Conservation (phyloP, 2,113 vertebrate species). For the Cacatua alba region DNA sequence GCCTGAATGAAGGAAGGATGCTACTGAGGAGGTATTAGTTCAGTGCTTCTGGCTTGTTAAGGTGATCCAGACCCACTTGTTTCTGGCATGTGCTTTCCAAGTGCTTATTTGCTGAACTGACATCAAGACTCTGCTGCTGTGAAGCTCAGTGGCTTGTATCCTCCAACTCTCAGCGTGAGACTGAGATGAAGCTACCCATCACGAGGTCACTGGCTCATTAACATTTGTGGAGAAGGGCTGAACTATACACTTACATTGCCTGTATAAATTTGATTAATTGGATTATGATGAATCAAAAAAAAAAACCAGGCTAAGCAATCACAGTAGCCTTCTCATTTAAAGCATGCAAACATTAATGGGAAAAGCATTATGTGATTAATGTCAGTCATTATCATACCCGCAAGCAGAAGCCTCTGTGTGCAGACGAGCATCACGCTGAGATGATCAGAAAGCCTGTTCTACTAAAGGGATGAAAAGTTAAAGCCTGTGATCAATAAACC, state of each 20-base stretch:
- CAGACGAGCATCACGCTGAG: background rate
- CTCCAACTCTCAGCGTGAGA: fast-evolving
- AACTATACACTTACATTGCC: background rate
- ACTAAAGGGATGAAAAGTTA: constrained; percentile 32
- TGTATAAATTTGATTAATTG: background rate
- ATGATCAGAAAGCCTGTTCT: background rate
- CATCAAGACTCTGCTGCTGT: background rate
- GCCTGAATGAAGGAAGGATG: background rate
- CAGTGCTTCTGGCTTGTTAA: background rate
- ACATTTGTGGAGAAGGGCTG: background rate
- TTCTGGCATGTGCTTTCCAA: fast-evolving
- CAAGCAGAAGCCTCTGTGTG: background rate
- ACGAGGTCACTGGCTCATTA: background rate
- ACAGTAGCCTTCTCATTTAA: background rate
- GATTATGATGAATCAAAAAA: background rate
- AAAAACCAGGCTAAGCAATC: background rate
- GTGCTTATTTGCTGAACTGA: background rate
- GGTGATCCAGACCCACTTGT: background rate
- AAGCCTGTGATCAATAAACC: constrained; percentile 14
- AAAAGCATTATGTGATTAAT: background rate
- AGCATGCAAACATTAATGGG: background rate
- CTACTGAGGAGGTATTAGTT: background rate
- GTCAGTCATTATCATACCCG: background rate
- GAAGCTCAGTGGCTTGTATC: background rate
- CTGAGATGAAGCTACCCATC: background rate